Evolutionary conservation across 2,888 invertebrate species (phyloP).

Genomic region (Agrilus cyanescens): DNA sequence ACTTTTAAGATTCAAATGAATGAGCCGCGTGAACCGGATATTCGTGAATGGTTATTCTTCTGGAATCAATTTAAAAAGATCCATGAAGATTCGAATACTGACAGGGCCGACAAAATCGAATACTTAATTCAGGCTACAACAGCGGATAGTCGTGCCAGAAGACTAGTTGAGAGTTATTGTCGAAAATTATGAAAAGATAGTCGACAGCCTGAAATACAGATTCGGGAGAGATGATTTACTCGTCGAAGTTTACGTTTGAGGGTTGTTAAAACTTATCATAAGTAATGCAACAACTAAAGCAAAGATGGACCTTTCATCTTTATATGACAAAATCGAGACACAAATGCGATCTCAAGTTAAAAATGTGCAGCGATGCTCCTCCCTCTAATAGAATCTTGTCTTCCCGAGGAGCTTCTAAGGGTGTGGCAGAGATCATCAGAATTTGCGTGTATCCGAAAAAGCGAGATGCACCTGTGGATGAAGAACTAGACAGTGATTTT

Average conservation of each 20-base stretch:
- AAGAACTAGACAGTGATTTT: neutral
- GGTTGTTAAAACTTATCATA: constrained; percentile 20
- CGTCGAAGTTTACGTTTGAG: constrained; percentile 22
- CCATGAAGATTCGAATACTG: constrained; percentile 16
- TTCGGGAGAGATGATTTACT: constrained; percentile 22
- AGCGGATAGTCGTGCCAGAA: constrained; percentile 10
- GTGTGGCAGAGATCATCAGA: constrained; percentile 16
- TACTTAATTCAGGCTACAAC: constrained; percentile 16
- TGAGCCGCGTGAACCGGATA: neutral
- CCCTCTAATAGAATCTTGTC: constrained; percentile 23
- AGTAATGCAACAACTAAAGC: neutral
- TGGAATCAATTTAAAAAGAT: constrained; percentile 19
- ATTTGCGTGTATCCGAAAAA: too few relatives aligned
- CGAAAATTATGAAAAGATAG: constrained; percentile 15
- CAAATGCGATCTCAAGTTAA: constrained; percentile 20
- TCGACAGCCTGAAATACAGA: constrained; percentile 17
- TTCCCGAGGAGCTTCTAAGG: constrained; percentile 19
- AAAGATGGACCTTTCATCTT: constrained; percentile 6
- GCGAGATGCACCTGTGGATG: neutral
- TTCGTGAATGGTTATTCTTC: constrained; percentile 18
- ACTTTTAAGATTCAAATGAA: too few relatives aligned
- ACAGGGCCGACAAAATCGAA: constrained; percentile 13
- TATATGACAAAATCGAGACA: constrained; percentile 22
- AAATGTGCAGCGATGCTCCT: constrained; percentile 22
- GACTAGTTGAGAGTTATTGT: constrained; percentile 15